These are phyloP conservation scores for Ericerus pela DNA, from an alignment of 1,140 invertebrate genomes.

Conservation along the genomic window DNA sequence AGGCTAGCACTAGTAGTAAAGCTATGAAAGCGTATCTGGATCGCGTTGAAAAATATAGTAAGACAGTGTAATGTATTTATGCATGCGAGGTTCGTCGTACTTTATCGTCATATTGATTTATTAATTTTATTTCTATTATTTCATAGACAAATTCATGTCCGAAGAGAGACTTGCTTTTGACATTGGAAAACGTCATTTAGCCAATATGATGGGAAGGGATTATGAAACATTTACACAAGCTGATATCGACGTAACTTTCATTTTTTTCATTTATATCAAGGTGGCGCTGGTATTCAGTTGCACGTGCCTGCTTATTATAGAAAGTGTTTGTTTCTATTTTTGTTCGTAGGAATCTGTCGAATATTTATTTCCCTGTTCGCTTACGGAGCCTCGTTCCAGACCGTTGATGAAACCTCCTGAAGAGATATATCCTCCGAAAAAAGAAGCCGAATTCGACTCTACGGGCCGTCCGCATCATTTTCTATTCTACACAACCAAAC, in stretches of 20 bases:
- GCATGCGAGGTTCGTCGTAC: background rate
- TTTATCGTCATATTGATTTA: background rate
- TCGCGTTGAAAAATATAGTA: background rate
- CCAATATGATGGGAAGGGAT: slow-evolving; percentile 96
- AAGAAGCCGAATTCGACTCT: slow-evolving; percentile 80
- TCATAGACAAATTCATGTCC: slow-evolving; percentile 65
- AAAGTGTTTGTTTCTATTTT: slow-evolving; percentile 16
- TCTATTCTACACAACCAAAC: slow-evolving; percentile 76
- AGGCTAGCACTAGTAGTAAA: background rate
- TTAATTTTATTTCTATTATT: background rate
- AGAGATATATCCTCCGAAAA: slow-evolving; percentile 65
- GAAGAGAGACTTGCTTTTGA: slow-evolving; percentile 67
- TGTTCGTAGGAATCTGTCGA: slow-evolving; percentile 58
- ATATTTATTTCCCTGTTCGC: slow-evolving; percentile 83
- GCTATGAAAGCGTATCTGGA: background rate
- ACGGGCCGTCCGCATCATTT: slow-evolving; percentile 72
- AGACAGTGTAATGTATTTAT: background rate
- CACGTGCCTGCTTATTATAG: background rate
- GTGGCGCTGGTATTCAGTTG: background rate
- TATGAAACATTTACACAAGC: slow-evolving; percentile 70
- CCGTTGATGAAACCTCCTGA: slow-evolving; percentile 76
- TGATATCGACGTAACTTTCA: slow-evolving; percentile 65
- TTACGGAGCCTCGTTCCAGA: slow-evolving; percentile 63
- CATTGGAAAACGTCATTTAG: slow-evolving; percentile 84
- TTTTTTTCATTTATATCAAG: slow-evolving; percentile 4